Evolutionary conservation across 2,113 vertebrate species (phyloP).

Genomic region (Canis aureus): DNA sequence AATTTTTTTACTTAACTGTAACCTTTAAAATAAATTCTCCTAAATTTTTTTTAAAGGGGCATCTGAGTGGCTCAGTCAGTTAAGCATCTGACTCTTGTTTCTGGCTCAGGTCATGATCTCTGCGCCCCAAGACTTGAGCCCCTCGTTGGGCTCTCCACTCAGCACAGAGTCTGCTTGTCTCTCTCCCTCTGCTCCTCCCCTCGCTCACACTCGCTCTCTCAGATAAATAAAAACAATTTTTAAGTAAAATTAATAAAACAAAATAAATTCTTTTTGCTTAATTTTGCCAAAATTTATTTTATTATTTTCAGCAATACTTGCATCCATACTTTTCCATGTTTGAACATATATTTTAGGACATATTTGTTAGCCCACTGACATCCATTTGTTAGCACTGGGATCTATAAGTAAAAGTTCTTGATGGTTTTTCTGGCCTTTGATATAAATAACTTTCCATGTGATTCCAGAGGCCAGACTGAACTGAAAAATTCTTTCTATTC

Average conservation of each 20-base stretch:
- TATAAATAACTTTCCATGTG: background rate
- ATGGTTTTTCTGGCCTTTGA: background rate
- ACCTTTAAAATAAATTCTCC: background rate
- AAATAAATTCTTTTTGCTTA: background rate
- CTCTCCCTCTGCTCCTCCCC: background rate
- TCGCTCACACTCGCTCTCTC: background rate
- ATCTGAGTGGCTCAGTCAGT: background rate
- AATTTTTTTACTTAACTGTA: background rate
- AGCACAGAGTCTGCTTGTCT: background rate
- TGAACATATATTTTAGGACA: background rate
- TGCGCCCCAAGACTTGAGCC: background rate
- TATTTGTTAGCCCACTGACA: background rate
- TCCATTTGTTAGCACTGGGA: background rate
- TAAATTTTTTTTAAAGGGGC: background rate
- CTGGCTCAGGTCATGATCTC: background rate
- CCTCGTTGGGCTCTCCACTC: background rate
- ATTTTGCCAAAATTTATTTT: background rate
- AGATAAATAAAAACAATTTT: background rate
- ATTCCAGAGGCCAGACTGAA: background rate
- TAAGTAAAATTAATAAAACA: background rate
- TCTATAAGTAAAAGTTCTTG: background rate
- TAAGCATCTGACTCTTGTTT: background rate
- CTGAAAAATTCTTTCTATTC: background rate
- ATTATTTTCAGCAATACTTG: background rate
- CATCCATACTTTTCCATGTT: conserved; percentile 1